A percentile compares a stretch with the other conserved stretches of the same genome.
Evolutionary conservation across 2,113 vertebrate species (phyloP).

Genomic region (Copsychus sechellarum): DNA sequence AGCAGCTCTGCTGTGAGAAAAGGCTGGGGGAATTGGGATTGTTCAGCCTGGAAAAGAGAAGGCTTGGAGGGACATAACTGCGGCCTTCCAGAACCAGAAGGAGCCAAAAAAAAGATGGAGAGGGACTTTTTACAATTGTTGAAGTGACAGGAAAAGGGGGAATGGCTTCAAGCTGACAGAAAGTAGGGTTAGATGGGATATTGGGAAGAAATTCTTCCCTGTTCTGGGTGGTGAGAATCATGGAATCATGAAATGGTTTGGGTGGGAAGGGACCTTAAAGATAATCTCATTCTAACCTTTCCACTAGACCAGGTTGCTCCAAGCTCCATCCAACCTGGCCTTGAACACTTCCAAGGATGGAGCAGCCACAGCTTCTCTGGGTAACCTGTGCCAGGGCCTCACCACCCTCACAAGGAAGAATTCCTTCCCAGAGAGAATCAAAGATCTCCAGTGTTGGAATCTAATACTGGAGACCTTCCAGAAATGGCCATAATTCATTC

Average conservation of each 20-base stretch:
- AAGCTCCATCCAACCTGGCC: neutral
- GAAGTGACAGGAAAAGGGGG: neutral
- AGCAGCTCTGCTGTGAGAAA: neutral
- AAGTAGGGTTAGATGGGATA: neutral
- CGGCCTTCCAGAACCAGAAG: neutral
- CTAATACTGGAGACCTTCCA: neutral
- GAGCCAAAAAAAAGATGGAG: neutral
- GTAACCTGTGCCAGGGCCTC: neutral
- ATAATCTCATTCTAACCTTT: neutral
- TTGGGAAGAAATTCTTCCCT: neutral
- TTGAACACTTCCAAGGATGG: neutral
- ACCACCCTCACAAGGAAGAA: neutral
- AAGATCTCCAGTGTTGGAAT: neutral
- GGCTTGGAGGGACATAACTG: accelerated
- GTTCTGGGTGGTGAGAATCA: neutral
- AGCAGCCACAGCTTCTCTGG: neutral
- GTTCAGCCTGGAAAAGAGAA: neutral
- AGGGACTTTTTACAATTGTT: neutral
- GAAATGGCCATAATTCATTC: neutral
- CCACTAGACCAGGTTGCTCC: neutral
- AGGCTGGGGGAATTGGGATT: neutral
- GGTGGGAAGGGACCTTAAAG: neutral
- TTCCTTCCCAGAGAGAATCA: neutral
- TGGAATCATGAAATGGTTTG: neutral
- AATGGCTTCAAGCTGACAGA: neutral